Base-by-base conservation (phyloP, 1,140 invertebrate species). In the Drosophila murphyi region DNA sequence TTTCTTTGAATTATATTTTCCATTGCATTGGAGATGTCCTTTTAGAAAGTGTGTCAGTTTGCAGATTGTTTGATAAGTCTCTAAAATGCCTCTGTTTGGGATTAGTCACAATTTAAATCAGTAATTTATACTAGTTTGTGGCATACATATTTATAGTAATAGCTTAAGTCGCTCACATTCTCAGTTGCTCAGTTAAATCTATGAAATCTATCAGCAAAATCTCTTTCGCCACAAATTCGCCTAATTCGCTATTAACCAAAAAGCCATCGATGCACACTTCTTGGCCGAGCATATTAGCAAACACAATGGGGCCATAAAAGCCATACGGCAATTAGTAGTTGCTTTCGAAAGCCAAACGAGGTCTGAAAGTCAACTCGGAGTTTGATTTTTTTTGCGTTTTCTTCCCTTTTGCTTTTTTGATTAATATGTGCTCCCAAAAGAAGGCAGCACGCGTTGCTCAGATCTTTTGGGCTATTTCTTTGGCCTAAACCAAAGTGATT, bases 391-490 rank as follows among this genome's bases (percentile, higher is more conserved):
- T 71, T 72, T 57, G 48, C n/a, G 0, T 43, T 31, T 43, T 31
- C 5, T 45, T 59, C 7, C 37, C 37, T 59, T 59, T 31, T 43
- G 50, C 35, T 34, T 35, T 60, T 82, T 76, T 85, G 76, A 83
- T 83, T 83, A 83, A 83, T 83, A 72, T 50, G 71, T 35, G 41
- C 52, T 48, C 65, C 76, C 45, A 60, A 75, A 75, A 64, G 67
- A 67, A 76, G 67, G 67, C 72, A 73, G 52, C 70, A 72, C 67
- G 63, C 63, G 52, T 29, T 56, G 52, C 4, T 50, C 37, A 55
- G 37, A 20, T 20, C 20, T 20, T 20, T 20, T 20, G 20, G 20
- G 20, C 20, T 20, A 20, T 20, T 56, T 79, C 65, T 64, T 73
- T 68, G 51, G 61, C 47, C 60, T 70, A 61, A 20, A 20, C 20